These are phyloP conservation scores for Leptinotarsa juncta DNA, from an alignment of 2,888 invertebrate genomes.

Conservation along the genomic window DNA sequence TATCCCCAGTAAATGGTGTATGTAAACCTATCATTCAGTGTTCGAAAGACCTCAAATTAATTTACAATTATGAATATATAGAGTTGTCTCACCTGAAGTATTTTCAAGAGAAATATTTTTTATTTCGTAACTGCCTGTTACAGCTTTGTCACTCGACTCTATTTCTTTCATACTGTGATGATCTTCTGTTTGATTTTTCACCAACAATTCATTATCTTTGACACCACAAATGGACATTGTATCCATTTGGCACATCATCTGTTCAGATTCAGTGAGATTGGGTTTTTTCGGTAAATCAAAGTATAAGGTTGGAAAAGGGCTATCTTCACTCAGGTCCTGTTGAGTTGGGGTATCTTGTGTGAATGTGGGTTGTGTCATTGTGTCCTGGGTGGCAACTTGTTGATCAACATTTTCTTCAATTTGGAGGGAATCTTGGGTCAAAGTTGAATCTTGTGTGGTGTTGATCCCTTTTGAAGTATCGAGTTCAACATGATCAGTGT, in stretches of 20 bases:
- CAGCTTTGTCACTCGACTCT: slow-evolving; percentile 20
- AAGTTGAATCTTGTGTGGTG: slow-evolving; percentile 39
- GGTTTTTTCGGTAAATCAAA: slow-evolving; percentile 46
- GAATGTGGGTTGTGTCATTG: slow-evolving; percentile 29
- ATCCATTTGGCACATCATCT: slow-evolving; percentile 54
- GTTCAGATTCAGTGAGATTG: slow-evolving; percentile 52
- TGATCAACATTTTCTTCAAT: slow-evolving; percentile 35
- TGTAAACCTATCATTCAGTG: too few relatives aligned
- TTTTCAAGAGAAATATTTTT: slow-evolving; percentile 28
- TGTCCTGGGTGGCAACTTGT: slow-evolving; percentile 22
- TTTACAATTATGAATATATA: not conserved
- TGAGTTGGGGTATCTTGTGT: slow-evolving; percentile 45
- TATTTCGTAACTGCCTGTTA: not conserved
- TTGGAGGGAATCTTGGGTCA: slow-evolving; percentile 29
- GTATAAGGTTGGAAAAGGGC: slow-evolving; percentile 3
- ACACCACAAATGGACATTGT: slow-evolving; percentile 51
- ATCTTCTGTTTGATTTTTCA: not conserved
- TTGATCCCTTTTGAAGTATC: slow-evolving; percentile 12
- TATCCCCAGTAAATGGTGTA: too few relatives aligned
- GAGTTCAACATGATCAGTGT: not conserved
- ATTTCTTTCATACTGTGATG: slow-evolving; percentile 19
- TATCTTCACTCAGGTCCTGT: slow-evolving; percentile 19
- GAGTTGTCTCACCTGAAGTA: slow-evolving; percentile 30
- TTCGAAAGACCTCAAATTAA: too few relatives aligned
- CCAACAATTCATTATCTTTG: slow-evolving; percentile 9